Evolutionary conservation across 2,888 invertebrate genomes (phyloP).

Genomic region (Temnothorax rugatulus): DNA sequence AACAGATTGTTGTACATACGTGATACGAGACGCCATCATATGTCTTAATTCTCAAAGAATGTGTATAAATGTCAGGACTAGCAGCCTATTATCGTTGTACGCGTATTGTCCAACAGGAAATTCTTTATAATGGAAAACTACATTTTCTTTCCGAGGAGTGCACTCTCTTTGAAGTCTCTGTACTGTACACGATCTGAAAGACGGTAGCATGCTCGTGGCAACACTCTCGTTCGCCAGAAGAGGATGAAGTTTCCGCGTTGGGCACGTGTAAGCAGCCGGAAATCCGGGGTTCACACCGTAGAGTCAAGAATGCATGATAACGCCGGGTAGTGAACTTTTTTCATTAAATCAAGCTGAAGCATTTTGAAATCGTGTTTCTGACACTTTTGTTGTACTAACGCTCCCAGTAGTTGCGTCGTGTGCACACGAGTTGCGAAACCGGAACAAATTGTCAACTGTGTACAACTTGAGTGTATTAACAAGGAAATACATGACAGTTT

Average conservation of each 20-base stretch:
- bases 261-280: conserved; percentile 42
- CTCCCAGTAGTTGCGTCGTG: not conserved
- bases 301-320: conserved; percentile 28
- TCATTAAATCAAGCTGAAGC: conserved; percentile 40
- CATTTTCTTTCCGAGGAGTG: conserved; percentile 37
- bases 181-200: conserved; percentile 25
- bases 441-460: conserved; percentile 4
- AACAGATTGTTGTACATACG: not conserved
- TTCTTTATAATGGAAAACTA: conserved; percentile 60
- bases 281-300: conserved; percentile 29
- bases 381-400: not conserved
- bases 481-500: not conserved
- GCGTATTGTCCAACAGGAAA: conserved; percentile 55
- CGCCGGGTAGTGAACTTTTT: conserved; percentile 28
- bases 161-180: not conserved
- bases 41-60: not conserved
- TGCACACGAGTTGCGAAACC: not conserved
- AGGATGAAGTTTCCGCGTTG: conserved; percentile 34
- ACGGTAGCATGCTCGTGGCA: conserved; percentile 29
- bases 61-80: conserved; percentile 48
- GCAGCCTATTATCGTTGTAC: conserved; percentile 46
- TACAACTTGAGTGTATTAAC: not conserved
- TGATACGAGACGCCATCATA: not conserved
- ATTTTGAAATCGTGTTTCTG: conserved; percentile 4
- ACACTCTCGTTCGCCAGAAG: conserved; percentile 10